Base-by-base conservation (phyloP, 2,888 invertebrate species). In the Drosophila paranaensis region DNA sequence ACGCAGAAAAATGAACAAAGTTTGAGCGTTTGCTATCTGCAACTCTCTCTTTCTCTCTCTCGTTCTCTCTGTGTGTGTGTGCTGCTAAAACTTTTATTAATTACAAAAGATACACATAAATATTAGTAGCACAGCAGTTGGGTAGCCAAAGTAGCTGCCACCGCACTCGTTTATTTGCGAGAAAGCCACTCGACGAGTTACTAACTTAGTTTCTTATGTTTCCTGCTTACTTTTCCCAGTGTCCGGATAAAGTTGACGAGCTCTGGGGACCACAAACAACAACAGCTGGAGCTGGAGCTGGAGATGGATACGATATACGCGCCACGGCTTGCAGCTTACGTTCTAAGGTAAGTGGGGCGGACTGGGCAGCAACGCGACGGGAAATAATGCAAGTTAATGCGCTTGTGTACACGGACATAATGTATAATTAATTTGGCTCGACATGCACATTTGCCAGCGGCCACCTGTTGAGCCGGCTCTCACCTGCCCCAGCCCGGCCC, bases 311-410 rank as follows among this genome's bases (percentile, higher is more conserved):
- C 43, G 39, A 35, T 56, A 56, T 55, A 37, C 25, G 39, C 5
- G 42, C 10, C 11, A 35, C 25, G 37, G 8, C 3, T 37, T 20
- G 14, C 30, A 14, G 35, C 42, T 62, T 53, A 60, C 25, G 43
- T 16, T 55, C 20, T 50, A 50, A 66, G 88, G 86, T 88, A 50
- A 71, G 67, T 65, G 54, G 45, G 46, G 25, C n/a, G 48, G 43
- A 30, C 43, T 5, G 16, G 37, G 10, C 25, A 20, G 6, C 25
- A 20, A 1, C 42, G 46, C 42, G 55, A 42, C 37, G 51, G 65
- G 53, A 73, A 80, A 73, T 88, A 86, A 90, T 88, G 87, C 84
- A 84, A 72, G 90, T 88, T 88, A 90, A 90, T 90, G 84, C 81
- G 66, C 83, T 69, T 89, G 89, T 85, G 60, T 79, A 69, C 64